Percentiles rank a stretch among this genome's conserved stretches.
These are phyloP conservation scores for Drosophila neocordata DNA, from an alignment of 1,140 invertebrate species.

Conservation along the genomic window DNA sequence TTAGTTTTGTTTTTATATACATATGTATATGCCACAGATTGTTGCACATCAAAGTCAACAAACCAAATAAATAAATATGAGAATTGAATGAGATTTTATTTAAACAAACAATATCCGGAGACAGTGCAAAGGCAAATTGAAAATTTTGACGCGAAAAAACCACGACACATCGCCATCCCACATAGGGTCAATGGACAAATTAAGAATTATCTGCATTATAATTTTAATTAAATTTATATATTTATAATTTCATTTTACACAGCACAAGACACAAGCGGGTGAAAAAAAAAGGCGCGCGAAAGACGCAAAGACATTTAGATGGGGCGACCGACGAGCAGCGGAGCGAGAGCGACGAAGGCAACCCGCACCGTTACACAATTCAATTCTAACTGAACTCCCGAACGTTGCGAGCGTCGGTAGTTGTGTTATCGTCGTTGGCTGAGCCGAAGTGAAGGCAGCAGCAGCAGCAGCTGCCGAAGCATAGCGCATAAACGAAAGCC, in stretches of 20 bases:
- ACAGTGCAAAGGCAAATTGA: not conserved
- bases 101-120: not conserved
- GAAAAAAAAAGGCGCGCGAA: conserved; percentile 51
- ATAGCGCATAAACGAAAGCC: conserved; percentile 65
- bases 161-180: conserved; percentile 36
- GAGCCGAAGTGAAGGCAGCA: conserved; percentile 6
- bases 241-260: conserved; percentile 34
- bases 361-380: conserved; percentile 62
- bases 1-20: not conserved
- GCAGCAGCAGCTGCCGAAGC: conserved; percentile 54
- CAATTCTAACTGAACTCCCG: conserved; percentile 71
- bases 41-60: not conserved
- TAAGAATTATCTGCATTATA: conserved; percentile 13
- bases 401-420: conserved; percentile 52
- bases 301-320: conserved; percentile 1
- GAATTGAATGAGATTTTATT: not conserved
- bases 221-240: conserved; percentile 47
- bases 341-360: conserved; percentile 45
- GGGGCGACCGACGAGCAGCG: conserved; percentile 28
- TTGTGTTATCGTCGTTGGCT: conserved; percentile 26
- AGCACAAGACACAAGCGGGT: conserved; percentile 35
- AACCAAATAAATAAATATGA: conserved; percentile 2
- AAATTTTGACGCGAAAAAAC: conserved; percentile 36
- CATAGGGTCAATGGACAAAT: conserved; percentile 35
- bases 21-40: not conserved